Base-by-base conservation (phyloP, 1,140 invertebrate species). In the Saccostrea glomerata region DNA sequence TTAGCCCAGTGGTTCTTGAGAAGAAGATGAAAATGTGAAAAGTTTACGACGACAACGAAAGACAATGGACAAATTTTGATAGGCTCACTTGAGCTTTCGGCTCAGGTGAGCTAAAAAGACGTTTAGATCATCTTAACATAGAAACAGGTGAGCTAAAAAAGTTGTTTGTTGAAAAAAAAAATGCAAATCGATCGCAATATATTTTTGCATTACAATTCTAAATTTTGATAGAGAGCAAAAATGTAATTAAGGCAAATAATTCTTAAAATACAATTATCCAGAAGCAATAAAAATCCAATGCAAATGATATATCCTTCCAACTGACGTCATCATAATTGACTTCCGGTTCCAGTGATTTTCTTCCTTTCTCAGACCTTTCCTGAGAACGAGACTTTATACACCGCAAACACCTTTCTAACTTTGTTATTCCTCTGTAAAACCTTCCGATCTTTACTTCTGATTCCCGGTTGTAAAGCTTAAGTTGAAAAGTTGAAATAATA, bases 401-500 rank as follows among this genome's bases (percentile, higher is more conserved):
- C 25, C 25, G 23, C 30, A 36, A 13, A 55, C 20, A 84, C 15
- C 82, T 23, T 40, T 56, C 54, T 2, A 84, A 17, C 17, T n/a
- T 55, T 54, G 54, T 23, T 55, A 55, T 54, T 23, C 82, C 54
- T 56, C 54, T 84, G 20, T 55, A 84, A 55, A 84, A 84, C 82
- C 2, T 56, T n/a, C 40, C 40, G 12, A 84, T 23, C n/a, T 54
- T 54, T 55, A 17, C 54, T 12, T 70, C 60, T 17, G 82, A 6
- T 3, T 23, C 25, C 13, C 87, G 47, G 66, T 85, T 30, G 20
- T 88, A 83, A n/a, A 88, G 40, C 47, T 83, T 36, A 9, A 85
- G 63, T 55, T 88, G 83, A n/a, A 88, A 23, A 25, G 86, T 40
- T 12, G 77, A 84, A 30, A 87, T 23, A 13, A 84, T 4, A 13